Evolutionary conservation across 2,113 vertebrate genomes (phyloP).

Genomic region (Meles meles): DNA sequence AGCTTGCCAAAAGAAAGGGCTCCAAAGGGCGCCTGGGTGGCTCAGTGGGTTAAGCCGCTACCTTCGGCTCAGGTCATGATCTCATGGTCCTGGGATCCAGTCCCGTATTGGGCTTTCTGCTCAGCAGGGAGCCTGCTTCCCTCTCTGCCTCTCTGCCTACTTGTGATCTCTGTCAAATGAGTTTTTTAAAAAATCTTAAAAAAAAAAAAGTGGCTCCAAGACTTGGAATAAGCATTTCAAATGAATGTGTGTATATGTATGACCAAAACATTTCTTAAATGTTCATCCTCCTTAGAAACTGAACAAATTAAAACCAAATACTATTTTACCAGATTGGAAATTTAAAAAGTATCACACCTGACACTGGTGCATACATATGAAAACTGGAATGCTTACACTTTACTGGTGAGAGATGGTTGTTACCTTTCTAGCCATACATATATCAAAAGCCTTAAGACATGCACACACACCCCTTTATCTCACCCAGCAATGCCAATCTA

Average conservation of each 20-base stretch:
- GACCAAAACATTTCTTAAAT: neutral
- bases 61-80: too few species aligned
- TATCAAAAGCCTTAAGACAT: neutral
- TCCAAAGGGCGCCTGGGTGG: too few species aligned
- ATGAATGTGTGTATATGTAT: neutral
- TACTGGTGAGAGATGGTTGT: neutral
- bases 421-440: neutral
- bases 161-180: neutral
- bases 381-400: neutral
- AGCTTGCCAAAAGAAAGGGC: neutral
- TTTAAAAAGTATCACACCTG: neutral
- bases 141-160: too few species aligned
- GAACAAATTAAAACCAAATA: conserved; percentile 15
- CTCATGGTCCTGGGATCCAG: too few species aligned
- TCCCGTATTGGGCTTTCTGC: too few species aligned
- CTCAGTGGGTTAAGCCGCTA: too few species aligned
- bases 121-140: too few species aligned
- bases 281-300: neutral
- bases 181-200: too few species aligned
- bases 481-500: neutral
- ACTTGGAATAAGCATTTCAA: conserved; percentile 13
- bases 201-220: neutral
- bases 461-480: neutral
- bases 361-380: neutral
- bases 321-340: conserved; percentile 14